These are phyloP conservation scores for Phainopepla nitens DNA, from an alignment of 2,113 vertebrate species.

Conservation along the genomic window DNA sequence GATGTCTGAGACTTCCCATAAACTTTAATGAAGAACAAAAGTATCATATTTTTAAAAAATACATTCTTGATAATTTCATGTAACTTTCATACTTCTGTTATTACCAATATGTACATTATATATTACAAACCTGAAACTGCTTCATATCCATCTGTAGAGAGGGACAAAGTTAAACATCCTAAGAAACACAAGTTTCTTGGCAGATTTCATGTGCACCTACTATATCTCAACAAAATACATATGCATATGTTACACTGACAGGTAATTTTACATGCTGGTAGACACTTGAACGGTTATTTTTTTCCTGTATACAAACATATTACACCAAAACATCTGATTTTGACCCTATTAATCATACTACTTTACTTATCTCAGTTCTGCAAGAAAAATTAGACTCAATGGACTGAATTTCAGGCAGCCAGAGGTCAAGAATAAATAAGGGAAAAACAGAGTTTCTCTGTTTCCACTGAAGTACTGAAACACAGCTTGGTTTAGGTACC, in stretches of 20 bases:
- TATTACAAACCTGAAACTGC: not conserved
- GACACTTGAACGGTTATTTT: not conserved
- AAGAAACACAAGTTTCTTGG: not conserved
- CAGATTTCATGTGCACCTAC: not conserved
- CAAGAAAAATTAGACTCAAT: not conserved
- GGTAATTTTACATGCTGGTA: not conserved
- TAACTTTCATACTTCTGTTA: not conserved
- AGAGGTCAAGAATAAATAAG: not conserved
- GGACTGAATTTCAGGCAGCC: not conserved
- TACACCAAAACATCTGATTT: not conserved
- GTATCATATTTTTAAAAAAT: not conserved
- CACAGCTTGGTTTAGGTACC: not conserved
- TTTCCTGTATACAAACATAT: not conserved
- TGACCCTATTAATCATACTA: not conserved
- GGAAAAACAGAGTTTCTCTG: not conserved
- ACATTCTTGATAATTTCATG: not conserved
- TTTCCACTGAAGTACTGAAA: not conserved
- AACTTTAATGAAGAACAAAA: not conserved
- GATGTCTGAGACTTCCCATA: not conserved
- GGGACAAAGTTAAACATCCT: not conserved
- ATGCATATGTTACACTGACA: not conserved
- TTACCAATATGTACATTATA: not conserved
- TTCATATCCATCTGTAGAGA: not conserved
- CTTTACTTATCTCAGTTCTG: not conserved
- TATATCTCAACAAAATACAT: not conserved